phyloP scores from a whole-genome alignment of 2,113 vertebrate species.

The Ceuthmochares aereus region DNA sequence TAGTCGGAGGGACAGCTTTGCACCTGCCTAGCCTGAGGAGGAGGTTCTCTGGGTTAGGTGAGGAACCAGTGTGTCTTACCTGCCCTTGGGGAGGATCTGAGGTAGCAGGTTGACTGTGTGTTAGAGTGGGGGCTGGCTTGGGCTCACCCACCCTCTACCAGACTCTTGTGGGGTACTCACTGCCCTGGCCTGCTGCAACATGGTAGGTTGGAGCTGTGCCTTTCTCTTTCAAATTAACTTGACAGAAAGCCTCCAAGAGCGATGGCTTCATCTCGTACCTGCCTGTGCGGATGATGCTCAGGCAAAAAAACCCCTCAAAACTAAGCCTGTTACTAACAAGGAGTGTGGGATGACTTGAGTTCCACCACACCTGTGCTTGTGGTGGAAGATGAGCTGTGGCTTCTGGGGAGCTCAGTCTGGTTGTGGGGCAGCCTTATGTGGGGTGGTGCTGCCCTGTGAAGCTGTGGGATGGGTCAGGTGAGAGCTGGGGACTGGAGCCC shows the following conservation, averaged over 20 bases:
- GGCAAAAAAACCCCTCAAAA: not conserved
- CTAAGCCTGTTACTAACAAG: not conserved
- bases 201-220: not conserved
- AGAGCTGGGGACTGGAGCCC: rapidly evolving
- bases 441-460: not conserved
- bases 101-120: rapidly evolving
- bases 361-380: too few species aligned
- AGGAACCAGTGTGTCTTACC: not conserved
- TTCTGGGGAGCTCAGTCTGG: not conserved
- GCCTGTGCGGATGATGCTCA: not conserved
- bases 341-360: not conserved
- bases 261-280: not conserved
- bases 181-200: not conserved
- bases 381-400: not conserved
- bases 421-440: rapidly evolving
- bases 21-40: rapidly evolving
- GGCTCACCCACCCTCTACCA: not conserved
- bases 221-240: not conserved
- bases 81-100: not conserved
- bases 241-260: not conserved
- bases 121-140: not conserved
- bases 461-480: not conserved
- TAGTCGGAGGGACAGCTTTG: not conserved
- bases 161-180: rapidly evolving
- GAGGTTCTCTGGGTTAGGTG: not conserved